Conservation (phyloP, 2,113 vertebrate genomes). For the Cochlearius cochlearius region DNA sequence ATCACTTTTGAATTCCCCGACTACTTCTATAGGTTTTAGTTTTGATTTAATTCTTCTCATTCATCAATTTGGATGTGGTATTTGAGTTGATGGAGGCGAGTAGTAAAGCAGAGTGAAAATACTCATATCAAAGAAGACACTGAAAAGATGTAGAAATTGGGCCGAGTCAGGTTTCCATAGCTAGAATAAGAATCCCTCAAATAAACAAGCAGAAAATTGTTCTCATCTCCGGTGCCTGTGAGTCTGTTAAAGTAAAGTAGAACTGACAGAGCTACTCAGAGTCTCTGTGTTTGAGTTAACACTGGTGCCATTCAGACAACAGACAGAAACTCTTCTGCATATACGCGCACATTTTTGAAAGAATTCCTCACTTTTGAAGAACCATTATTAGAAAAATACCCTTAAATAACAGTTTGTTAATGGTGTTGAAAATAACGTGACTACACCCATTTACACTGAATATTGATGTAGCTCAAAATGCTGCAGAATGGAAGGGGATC, state of each 20-base stretch:
- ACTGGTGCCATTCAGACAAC: background rate
- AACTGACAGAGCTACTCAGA: background rate
- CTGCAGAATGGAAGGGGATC: background rate
- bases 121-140: conserved; percentile 31
- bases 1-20: background rate
- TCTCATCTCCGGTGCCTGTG: background rate
- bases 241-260: conserved; percentile 42
- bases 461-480: background rate
- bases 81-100: background rate
- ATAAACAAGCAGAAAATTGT: conserved; percentile 54
- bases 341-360: background rate
- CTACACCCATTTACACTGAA: background rate
- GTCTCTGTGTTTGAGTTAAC: background rate
- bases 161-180: conserved; percentile 12
- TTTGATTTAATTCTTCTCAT: conserved; percentile 29
- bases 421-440: background rate
- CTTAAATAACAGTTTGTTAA: background rate
- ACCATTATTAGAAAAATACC: background rate
- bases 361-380: background rate
- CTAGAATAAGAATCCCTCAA: conserved; percentile 35
- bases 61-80: conserved; percentile 15
- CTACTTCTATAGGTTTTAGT: background rate
- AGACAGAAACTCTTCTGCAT: background rate
- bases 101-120: background rate
- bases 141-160: conserved; percentile 52